Conservation (phyloP, 1,140 invertebrate species). For the Bombus pyrosoma region DNA sequence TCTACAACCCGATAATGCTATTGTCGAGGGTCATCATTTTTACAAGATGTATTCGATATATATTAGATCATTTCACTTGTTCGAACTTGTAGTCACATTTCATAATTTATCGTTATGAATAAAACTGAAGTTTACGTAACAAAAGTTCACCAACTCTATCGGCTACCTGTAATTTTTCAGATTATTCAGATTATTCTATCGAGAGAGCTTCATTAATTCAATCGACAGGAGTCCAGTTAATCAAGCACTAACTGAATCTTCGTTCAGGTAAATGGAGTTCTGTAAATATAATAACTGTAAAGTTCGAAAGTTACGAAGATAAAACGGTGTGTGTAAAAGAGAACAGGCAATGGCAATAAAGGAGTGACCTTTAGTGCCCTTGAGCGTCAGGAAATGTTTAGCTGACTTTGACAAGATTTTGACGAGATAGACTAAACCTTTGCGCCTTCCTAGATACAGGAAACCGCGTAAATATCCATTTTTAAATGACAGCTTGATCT, state of each 20-base stretch:
- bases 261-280: not conserved
- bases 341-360: not conserved
- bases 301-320: not conserved
- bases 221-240: not conserved
- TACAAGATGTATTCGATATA: too few relatives aligned
- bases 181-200: not conserved
- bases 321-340: not conserved
- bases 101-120: too few relatives aligned
- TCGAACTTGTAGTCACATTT: too few relatives aligned
- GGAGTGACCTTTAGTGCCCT: constrained; percentile 24
- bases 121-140: too few relatives aligned
- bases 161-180: too few relatives aligned
- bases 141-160: too few relatives aligned
- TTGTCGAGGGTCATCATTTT: too few relatives aligned
- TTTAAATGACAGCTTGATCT: constrained; percentile 34
- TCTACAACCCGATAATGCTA: too few relatives aligned
- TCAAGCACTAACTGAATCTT: not conserved
- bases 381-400: constrained; percentile 52
- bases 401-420: constrained; percentile 8
- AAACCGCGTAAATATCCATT: constrained; percentile 24
- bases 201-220: not conserved
- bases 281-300: not conserved
- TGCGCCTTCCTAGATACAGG: not conserved
- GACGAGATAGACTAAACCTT: constrained; percentile 22
- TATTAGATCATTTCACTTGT: too few relatives aligned